Base-by-base conservation (phyloP, 2,797 vertebrate genomes). In the Gila robusta region DNA sequence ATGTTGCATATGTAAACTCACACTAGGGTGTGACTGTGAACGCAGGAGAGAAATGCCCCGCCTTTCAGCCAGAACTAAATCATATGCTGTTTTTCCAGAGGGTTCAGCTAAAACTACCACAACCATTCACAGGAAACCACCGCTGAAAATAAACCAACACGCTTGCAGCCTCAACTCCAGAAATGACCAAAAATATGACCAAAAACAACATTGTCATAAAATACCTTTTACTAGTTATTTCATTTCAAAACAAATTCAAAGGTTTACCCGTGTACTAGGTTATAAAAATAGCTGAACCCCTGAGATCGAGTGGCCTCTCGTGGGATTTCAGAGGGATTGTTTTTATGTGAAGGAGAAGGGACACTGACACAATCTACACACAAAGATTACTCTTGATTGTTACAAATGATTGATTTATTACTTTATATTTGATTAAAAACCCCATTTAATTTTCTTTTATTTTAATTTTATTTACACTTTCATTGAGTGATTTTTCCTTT, bases 51-150 rank as follows among this genome's bases (percentile, higher is more conserved):
- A 67, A 54, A 49, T 4, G 16, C 72, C 21, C 73, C 62, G 23
- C 73, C 73, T 67, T 66, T 14, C 44, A 28, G 59, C 19, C 73
- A 52, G 64, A 76, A 54, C 44, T 54, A 83, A 84, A 77, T 77
- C 16, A 76, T 69, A 84, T 84, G 64, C 35, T 78, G 62, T 39
- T 84, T 70, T 81, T 84, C 17, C 35, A 78, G 73, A 69, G 4
- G 39, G 73, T 84, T 78, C 35, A 69, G 54, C 28, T 32, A 59
- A 26, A 66, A 59, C n/a, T 78, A 23, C 62, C 82, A 78, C 82
- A 84, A 41, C 49, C 64, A 56, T 54, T 54, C 64, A 78, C 62
- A 78, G 73, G 73, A 84, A 70, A 84, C 82, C 82, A 84, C 47
- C 32, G 47, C 73, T 69, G 6, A 84, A 84, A 78, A 84, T 77